phyloP scores from a whole-genome alignment of 2,888 invertebrate species.

The Erebia ligea region DNA sequence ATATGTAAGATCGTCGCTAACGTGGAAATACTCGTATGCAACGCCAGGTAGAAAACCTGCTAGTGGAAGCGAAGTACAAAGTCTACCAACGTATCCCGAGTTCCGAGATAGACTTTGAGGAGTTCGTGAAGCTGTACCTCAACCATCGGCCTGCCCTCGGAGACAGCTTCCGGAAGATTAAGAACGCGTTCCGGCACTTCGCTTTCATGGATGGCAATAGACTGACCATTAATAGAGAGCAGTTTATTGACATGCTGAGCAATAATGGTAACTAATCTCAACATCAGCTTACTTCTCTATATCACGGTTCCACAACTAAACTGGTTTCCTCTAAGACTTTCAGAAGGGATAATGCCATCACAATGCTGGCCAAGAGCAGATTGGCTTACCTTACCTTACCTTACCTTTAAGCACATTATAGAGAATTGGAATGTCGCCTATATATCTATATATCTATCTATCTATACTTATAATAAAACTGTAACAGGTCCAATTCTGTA shows the following conservation, averaged over 20 bases:
- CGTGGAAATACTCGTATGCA: neutral
- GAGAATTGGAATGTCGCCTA: too few species aligned
- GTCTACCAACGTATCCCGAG: constrained; percentile 74
- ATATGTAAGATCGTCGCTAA: neutral
- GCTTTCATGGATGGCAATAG: constrained; percentile 49
- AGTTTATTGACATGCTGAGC: constrained; percentile 69
- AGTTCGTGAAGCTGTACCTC: constrained; percentile 85
- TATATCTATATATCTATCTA: too few species aligned
- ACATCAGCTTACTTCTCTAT: too few species aligned
- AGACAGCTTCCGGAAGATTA: constrained; percentile 69
- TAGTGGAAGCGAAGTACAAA: constrained; percentile 82
- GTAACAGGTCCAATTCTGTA: too few species aligned
- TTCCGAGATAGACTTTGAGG: constrained; percentile 85
- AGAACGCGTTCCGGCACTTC: constrained; percentile 74
- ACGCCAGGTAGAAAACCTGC: constrained; percentile 82
- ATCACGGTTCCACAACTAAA: too few species aligned
- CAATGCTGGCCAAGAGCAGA: too few species aligned
- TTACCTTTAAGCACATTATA: too few species aligned
- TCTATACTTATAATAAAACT: too few species aligned
- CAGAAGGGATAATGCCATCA: too few species aligned
- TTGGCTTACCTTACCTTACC: too few species aligned
- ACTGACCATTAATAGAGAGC: constrained; percentile 59
- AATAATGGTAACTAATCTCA: constrained; percentile 52
- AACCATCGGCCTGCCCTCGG: constrained; percentile 86
- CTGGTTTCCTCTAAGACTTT: too few species aligned